phyloP scores from a whole-genome alignment of 2,888 invertebrate species.

The Alviniconcha strummeri region DNA sequence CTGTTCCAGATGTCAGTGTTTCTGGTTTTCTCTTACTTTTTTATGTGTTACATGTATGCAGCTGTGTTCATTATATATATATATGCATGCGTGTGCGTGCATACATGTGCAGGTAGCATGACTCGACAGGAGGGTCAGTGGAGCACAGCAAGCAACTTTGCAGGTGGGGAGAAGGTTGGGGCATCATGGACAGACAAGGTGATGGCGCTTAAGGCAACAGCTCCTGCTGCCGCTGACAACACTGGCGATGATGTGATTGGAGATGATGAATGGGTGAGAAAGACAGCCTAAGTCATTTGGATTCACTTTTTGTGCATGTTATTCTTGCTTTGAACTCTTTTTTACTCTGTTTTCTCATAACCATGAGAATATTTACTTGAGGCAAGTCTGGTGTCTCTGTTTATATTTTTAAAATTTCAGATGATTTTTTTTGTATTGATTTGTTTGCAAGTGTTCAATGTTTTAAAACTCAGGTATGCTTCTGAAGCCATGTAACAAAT shows the following conservation, averaged over 20 bases:
- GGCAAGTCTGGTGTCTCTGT: too few relatives aligned
- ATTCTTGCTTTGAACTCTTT: too few relatives aligned
- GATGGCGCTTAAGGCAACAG: slow-evolving; percentile 59
- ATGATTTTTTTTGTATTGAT: too few relatives aligned
- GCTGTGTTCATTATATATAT: not conserved
- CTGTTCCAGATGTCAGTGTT: too few relatives aligned
- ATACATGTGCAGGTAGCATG: slow-evolving; percentile 14
- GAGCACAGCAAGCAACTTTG: slow-evolving; percentile 59
- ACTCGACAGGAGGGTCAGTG: slow-evolving; percentile 32
- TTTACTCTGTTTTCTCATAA: too few relatives aligned
- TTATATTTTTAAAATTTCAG: too few relatives aligned
- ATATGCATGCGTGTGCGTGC: not conserved
- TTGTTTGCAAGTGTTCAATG: too few relatives aligned
- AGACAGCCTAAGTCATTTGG: too few relatives aligned
- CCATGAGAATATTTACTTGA: too few relatives aligned
- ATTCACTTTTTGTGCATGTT: too few relatives aligned
- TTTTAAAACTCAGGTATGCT: too few relatives aligned
- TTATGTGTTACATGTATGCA: not conserved
- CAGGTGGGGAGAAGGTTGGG: slow-evolving; percentile 63
- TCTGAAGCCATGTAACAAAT: too few relatives aligned
- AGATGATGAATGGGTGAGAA: slow-evolving; percentile 68
- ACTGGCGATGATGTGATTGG: slow-evolving; percentile 47
- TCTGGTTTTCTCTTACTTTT: not conserved
- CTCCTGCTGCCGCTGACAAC: slow-evolving; percentile 37
- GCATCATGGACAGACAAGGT: slow-evolving; percentile 70